Conservation (phyloP, 2,888 invertebrate genomes). For the Brachyptera risi region DNA sequence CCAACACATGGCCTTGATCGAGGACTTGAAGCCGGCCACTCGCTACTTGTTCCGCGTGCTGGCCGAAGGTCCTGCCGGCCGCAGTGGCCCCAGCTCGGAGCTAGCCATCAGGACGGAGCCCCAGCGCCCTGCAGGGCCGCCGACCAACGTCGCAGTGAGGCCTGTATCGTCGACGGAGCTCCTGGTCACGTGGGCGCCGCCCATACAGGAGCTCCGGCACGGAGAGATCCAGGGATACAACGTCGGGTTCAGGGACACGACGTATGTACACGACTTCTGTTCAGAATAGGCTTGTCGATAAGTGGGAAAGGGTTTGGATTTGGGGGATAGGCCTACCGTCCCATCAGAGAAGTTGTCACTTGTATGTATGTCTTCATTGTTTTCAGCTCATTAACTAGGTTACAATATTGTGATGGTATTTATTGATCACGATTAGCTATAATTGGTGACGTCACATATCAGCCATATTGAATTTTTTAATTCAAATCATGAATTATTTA, state of each 20-base stretch:
- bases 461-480: too few relatives aligned
- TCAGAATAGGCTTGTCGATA: too few relatives aligned
- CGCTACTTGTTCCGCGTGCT: conserved; percentile 65
- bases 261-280: too few relatives aligned
- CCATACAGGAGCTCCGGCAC: conserved; percentile 62
- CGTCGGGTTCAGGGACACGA: conserved; percentile 59
- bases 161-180: conserved; percentile 70
- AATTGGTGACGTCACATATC: too few relatives aligned
- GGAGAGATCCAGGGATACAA: conserved; percentile 74
- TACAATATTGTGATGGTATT: too few relatives aligned
- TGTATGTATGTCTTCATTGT: too few relatives aligned
- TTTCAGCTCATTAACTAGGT: too few relatives aligned
- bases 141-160: conserved; percentile 60
- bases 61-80: conserved; percentile 70
- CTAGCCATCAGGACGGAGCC: conserved; percentile 62
- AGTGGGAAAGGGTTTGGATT: too few relatives aligned
- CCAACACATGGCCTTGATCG: conserved; percentile 59
- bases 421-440: too few relatives aligned
- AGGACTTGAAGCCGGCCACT: conserved; percentile 66
- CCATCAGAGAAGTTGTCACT: too few relatives aligned
- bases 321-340: too few relatives aligned
- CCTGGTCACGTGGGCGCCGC: conserved; percentile 69
- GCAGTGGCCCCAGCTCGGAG: conserved; percentile 62
- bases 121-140: conserved; percentile 66
- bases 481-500: too few relatives aligned